Evolutionary conservation across 2,797 vertebrate species (phyloP).

Genomic region (Fringilla coelebs): DNA sequence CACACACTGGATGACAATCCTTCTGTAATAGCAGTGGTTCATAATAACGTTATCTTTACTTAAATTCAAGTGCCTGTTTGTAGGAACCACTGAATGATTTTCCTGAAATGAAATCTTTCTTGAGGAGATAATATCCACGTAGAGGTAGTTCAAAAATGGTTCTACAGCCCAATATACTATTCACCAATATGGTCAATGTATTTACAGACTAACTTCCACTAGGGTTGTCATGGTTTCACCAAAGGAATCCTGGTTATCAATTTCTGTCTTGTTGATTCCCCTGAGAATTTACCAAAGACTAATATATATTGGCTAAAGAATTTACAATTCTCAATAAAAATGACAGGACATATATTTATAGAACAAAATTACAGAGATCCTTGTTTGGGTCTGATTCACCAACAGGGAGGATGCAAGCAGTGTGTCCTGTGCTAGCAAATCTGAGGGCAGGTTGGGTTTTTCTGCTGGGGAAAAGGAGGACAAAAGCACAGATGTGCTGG

Average conservation of each 20-base stretch:
- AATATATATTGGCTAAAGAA: not conserved
- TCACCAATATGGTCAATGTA: not conserved
- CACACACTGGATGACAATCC: not conserved
- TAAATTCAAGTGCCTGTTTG: not conserved
- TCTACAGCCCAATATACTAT: not conserved
- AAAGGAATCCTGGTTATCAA: not conserved
- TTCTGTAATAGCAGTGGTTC: not conserved
- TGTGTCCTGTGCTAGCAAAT: not conserved
- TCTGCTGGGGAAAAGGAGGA: not conserved
- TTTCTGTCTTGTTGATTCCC: not conserved
- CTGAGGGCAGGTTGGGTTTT: not conserved
- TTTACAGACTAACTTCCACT: not conserved
- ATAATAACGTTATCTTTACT: accelerated
- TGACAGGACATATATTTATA: not conserved
- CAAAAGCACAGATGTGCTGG: not conserved
- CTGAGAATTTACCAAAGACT: not conserved
- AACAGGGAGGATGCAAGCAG: not conserved
- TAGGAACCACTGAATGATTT: not conserved
- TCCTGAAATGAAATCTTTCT: not conserved
- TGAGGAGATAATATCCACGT: not conserved
- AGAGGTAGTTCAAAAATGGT: not conserved
- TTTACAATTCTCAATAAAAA: not conserved
- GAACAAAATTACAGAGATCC: not conserved
- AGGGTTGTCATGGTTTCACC: not conserved
- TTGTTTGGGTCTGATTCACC: not conserved